These are phyloP conservation scores for Eidolon dupreanum DNA, from an alignment of 2,797 vertebrate species.

Conservation along the genomic window DNA sequence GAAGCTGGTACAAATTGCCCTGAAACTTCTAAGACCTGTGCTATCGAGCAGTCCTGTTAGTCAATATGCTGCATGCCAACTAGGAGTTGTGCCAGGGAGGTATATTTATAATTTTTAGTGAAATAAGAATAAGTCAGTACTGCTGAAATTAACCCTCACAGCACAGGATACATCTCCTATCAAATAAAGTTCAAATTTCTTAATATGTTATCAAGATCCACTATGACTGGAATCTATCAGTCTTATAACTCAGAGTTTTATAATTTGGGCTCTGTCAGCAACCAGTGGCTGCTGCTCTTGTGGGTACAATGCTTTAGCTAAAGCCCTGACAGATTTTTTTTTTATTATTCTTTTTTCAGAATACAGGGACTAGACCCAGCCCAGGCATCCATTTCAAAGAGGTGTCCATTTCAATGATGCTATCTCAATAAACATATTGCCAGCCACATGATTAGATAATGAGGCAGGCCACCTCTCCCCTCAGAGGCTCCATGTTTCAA, in stretches of 20 bases:
- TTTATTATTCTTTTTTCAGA: not conserved
- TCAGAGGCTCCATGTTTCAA: not conserved
- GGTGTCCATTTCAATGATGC: too few species aligned
- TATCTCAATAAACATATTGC: not conserved
- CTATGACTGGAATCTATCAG: not conserved
- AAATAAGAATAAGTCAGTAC: not conserved
- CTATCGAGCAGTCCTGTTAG: not conserved
- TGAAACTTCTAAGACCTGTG: not conserved
- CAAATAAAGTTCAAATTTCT: not conserved
- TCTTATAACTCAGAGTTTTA: not conserved
- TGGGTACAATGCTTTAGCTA: not conserved
- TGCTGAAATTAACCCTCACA: not conserved
- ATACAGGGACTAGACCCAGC: not conserved
- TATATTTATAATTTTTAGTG: not conserved
- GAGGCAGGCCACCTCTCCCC: too few species aligned
- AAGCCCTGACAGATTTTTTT: not conserved
- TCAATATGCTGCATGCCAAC: not conserved
- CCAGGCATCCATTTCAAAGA: not conserved
- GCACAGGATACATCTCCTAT: not conserved
- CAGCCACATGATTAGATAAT: not conserved
- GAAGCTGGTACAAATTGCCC: not conserved
- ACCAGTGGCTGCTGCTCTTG: not conserved
- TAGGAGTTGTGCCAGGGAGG: not conserved
- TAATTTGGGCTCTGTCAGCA: not conserved
- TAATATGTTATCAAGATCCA: not conserved